Percentiles rank a stretch among this genome's conserved stretches.
Evolutionary conservation across 1,140 invertebrate species (phyloP).

Genomic region (Drosophila tristis): DNA sequence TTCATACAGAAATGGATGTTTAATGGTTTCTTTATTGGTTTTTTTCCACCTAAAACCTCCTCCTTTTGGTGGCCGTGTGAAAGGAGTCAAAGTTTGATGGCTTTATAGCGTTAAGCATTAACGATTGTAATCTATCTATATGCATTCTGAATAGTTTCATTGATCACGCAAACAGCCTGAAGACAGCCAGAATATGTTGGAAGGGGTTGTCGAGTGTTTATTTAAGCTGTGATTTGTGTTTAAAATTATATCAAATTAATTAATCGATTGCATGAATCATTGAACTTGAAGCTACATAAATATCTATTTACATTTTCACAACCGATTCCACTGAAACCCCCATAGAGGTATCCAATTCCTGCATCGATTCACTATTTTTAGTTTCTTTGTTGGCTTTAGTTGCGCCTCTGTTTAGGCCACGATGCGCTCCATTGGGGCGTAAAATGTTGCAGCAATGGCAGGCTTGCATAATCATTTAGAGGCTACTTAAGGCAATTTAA

Average conservation of each 20-base stretch:
- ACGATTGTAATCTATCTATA: conserved; percentile 53
- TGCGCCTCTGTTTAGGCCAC: conserved; percentile 41
- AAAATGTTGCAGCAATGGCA: conserved; percentile 60
- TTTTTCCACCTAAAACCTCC: neutral
- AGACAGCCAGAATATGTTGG: conserved; percentile 15
- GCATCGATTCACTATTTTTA: conserved; percentile 23
- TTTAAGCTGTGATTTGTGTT: neutral
- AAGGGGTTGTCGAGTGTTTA: conserved; percentile 21
- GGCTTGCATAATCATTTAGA: conserved; percentile 60
- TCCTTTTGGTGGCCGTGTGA: conserved; percentile 42
- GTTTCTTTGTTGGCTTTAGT: conserved; percentile 18
- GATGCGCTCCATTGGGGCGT: conserved; percentile 75
- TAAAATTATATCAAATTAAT: neutral
- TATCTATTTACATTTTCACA: neutral
- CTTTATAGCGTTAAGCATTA: conserved; percentile 48
- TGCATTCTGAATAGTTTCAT: conserved; percentile 29
- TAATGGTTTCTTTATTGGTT: conserved; percentile 67
- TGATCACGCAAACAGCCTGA: conserved; percentile 23
- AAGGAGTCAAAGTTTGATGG: conserved; percentile 30
- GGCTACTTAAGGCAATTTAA: conserved; percentile 45
- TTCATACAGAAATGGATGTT: conserved; percentile 57
- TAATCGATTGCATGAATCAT: conserved; percentile 26
- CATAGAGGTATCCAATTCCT: conserved; percentile 17
- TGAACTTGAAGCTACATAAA: conserved; percentile 29
- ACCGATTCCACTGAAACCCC: conserved; percentile 4